Conservation (phyloP, 2,888 invertebrate genomes). For the Myopa tessellatipennis region DNA sequence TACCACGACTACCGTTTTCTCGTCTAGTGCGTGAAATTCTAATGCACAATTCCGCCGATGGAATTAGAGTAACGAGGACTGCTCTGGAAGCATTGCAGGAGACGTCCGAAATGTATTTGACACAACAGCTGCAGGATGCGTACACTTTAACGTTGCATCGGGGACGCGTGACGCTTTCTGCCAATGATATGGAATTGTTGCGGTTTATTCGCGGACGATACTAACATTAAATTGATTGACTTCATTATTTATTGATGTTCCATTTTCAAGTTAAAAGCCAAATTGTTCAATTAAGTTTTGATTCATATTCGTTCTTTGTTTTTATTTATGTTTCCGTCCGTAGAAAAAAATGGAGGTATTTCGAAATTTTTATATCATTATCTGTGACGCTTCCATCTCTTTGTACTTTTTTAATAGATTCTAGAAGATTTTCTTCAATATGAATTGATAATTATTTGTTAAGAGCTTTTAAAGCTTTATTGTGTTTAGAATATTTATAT, state of each 20-base stretch:
- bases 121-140: slow-evolving; percentile 69
- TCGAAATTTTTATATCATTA: too few species aligned
- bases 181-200: slow-evolving; percentile 68
- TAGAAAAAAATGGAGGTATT: too few species aligned
- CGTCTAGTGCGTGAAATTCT: slow-evolving; percentile 69
- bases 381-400: too few species aligned
- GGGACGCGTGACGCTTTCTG: slow-evolving; percentile 68
- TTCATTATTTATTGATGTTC: neutral
- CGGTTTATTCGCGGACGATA: slow-evolving; percentile 19
- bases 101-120: slow-evolving; percentile 69
- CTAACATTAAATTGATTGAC: neutral
- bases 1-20: slow-evolving; percentile 68
- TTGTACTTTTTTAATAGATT: too few species aligned
- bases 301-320: too few species aligned
- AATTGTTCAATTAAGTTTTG: too few species aligned
- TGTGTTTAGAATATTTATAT: too few species aligned
- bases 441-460: too few species aligned
- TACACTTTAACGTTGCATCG: slow-evolving; percentile 68
- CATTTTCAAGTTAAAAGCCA: too few species aligned
- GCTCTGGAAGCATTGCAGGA: slow-evolving; percentile 70
- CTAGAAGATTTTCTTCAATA: too few species aligned
- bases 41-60: slow-evolving; percentile 38
- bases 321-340: too few species aligned
- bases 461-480: too few species aligned
- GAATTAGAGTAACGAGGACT: slow-evolving; percentile 58